A percentile compares a stretch with the other conserved stretches of the same genome.
These are phyloP conservation scores for Octodon degus DNA, from an alignment of 2,113 vertebrate genomes.

Conservation along the genomic window DNA sequence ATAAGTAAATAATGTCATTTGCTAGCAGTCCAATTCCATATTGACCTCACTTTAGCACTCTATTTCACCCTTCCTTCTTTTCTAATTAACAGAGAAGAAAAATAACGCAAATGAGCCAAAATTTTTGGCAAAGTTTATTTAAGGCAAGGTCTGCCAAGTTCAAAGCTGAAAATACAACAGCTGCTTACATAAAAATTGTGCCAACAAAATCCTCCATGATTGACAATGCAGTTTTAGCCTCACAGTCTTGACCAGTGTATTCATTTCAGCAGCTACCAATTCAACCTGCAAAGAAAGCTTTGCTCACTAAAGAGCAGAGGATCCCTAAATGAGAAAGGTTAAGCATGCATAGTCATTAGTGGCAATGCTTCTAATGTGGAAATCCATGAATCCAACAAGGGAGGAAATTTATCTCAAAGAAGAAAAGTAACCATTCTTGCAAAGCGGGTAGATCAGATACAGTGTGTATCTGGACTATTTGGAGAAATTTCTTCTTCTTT, in stretches of 20 bases:
- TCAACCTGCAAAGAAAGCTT: not conserved
- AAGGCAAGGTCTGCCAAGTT: constrained; percentile 70
- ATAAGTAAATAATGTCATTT: constrained; percentile 55
- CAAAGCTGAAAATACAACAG: constrained; percentile 69
- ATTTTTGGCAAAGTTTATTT: constrained; percentile 65
- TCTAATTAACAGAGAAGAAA: constrained; percentile 25
- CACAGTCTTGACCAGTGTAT: not conserved
- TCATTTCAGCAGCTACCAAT: constrained; percentile 64
- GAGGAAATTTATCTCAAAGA: not conserved
- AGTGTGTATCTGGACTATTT: not conserved
- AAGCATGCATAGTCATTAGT: not conserved
- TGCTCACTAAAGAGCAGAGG: not conserved
- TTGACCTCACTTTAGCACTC: constrained; percentile 26
- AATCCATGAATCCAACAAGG: not conserved
- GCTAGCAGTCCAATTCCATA: constrained; percentile 18
- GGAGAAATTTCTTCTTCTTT: not conserved
- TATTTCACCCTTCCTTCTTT: constrained; percentile 53
- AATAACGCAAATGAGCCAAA: constrained; percentile 59
- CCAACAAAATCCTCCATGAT: constrained; percentile 61
- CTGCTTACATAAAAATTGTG: constrained; percentile 60
- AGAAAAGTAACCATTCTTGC: not conserved
- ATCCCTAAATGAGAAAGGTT: not conserved
- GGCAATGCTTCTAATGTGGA: not conserved
- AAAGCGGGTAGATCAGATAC: not conserved
- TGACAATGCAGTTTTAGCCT: constrained; percentile 48